A percentile compares a stretch with the other conserved stretches of the same genome.
Evolutionary conservation across 2,113 vertebrate species (phyloP).

Genomic region (Callithrix jacchus): DNA sequence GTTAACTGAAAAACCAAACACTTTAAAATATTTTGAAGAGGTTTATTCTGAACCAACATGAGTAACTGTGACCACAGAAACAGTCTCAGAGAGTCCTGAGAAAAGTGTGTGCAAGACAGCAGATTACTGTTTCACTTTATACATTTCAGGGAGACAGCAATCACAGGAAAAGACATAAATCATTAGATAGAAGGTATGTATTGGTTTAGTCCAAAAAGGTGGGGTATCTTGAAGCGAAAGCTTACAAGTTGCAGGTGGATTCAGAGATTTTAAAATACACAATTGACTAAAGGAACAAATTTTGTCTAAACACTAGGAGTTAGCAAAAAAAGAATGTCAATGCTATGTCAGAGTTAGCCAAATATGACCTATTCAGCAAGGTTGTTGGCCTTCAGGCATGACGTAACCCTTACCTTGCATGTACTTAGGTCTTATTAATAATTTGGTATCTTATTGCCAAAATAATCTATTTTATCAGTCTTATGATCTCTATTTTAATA

Average conservation of each 20-base stretch:
- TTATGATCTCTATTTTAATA: neutral
- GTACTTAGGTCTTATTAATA: neutral
- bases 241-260: neutral
- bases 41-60: neutral
- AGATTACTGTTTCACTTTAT: neutral
- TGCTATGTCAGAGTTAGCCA: neutral
- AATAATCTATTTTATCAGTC: neutral
- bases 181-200: neutral
- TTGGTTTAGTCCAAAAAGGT: neutral
- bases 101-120: neutral
- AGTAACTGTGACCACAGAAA: neutral
- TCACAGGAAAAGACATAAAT: neutral
- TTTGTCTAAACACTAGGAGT: neutral
- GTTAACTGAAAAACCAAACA: neutral
- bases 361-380: neutral
- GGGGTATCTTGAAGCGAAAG: neutral
- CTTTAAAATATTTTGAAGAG: neutral
- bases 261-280: neutral
- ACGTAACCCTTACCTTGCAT: neutral
- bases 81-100: neutral
- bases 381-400: neutral
- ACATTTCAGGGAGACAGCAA: neutral
- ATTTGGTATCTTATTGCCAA: neutral
- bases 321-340: neutral
- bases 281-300: neutral